Evolutionary conservation across 2,113 vertebrate species (phyloP).

Genomic region (Cryptotis parvus): DNA sequence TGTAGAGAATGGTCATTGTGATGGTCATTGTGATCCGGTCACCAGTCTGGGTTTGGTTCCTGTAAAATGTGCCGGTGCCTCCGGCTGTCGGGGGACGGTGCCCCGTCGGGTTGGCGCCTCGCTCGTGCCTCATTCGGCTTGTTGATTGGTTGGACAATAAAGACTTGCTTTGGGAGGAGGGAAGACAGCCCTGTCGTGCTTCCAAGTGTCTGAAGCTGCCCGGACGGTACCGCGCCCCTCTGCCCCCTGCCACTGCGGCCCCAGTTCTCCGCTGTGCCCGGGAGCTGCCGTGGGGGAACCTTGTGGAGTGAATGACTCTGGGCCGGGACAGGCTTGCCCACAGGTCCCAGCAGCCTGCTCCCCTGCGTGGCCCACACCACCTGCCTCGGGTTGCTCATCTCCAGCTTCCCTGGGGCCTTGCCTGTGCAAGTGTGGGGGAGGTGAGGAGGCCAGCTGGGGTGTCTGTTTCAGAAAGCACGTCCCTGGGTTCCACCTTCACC

Average conservation of each 20-base stretch:
- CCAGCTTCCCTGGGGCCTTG: background rate
- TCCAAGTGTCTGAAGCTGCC: background rate
- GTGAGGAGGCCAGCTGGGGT: background rate
- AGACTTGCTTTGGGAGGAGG: conserved; percentile 53
- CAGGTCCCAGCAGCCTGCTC: too few relatives aligned
- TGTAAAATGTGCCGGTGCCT: conserved; percentile 44
- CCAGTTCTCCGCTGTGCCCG: background rate
- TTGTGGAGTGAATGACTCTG: background rate
- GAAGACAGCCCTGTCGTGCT: background rate
- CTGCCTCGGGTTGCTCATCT: background rate
- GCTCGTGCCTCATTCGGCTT: background rate
- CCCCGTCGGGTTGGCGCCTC: background rate
- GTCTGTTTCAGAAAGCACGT: background rate
- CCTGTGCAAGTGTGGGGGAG: background rate
- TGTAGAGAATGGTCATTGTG: conserved; percentile 41
- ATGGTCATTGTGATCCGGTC: too few relatives aligned
- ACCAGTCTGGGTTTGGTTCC: conserved; percentile 34
- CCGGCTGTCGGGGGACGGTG: background rate
- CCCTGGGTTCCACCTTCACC: background rate
- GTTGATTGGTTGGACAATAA: conserved; percentile 52
- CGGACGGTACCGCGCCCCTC: background rate
- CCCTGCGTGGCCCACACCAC: too few relatives aligned
- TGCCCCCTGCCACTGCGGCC: too few relatives aligned
- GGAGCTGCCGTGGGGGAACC: background rate
- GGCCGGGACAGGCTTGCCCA: too few relatives aligned